Evolutionary conservation across 2,888 invertebrate species (phyloP), one percentile per base, ranked within the genome.

Genomic region (Caenorhabditis wallacei): DNA sequence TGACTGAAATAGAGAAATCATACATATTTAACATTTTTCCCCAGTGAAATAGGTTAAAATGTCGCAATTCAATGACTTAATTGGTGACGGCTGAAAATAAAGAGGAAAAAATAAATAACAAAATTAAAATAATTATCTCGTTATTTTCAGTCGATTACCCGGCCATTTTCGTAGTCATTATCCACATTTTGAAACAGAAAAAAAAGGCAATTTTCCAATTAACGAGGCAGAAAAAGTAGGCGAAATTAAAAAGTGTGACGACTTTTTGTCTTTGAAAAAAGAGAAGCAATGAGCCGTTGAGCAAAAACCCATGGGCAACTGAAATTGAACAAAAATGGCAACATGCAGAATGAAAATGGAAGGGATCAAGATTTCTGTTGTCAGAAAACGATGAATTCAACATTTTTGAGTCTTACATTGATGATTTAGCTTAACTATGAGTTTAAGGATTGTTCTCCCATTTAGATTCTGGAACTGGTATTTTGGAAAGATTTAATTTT

Each of bases 161-260:
- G 7, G 26, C 4, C 30, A 8, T 30, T 30, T 54, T 54, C 22
- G 26, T 40, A 43, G 18, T 24, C 43, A 54, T 70, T 70, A 46
- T 70, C 48, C 48, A 37, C 46, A n/a, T 48, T 61, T 53, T 22
- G 26, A 59, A 46, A 48, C 48, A 13, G 20, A 53, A 40, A 51
- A 61, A 24, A 46, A 18, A 20, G 18, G 20, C 18, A 46, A 20
- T 56, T 69, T 57, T 71, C 59, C 35, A 71, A 57, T 59, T 57
- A 70, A 59, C 43, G 16, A 66, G 11, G 18, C 40, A 24, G 22
- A 70, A 71, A 71, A 48, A 40, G 22, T 8, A 18, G 18, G 26
- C 26, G 37, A 69, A 69, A 69, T 56, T 54, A 26, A 56, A 69
- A 69, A 43, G 59, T 59, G 66, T 69, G 70, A 59, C 70, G 70